phyloP scores from a whole-genome alignment of 2,888 invertebrate genomes.

The Brenthis daphne region DNA sequence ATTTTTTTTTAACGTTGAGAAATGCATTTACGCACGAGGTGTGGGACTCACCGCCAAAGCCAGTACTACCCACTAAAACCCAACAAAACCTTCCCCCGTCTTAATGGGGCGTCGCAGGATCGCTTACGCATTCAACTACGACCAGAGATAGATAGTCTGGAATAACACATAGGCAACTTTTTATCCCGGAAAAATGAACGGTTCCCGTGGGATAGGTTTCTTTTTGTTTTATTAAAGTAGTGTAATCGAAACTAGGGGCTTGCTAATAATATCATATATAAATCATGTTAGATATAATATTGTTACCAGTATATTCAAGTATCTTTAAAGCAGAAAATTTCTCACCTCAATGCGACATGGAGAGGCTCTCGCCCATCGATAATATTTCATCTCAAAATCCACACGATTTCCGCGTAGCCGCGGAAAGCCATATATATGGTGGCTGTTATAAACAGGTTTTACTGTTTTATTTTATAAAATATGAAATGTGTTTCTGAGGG shows the following conservation, averaged over 20 bases:
- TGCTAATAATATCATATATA: neutral
- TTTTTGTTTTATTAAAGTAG: no score
- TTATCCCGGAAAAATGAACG: no score
- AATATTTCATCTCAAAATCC: slow-evolving; percentile 27
- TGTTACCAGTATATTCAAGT: slow-evolving; percentile 9
- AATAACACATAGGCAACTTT: no score
- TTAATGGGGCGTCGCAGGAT: no score
- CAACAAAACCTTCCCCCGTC: no score
- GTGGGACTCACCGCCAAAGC: no score
- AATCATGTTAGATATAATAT: neutral
- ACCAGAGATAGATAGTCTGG: no score
- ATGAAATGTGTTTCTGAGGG: slow-evolving; percentile 1
- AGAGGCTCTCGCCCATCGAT: slow-evolving; percentile 24
- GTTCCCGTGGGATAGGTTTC: no score
- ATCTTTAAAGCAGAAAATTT: slow-evolving; percentile 13
- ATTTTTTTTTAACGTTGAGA: no score
- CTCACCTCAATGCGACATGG: slow-evolving; percentile 21
- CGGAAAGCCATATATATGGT: slow-evolving; percentile 21
- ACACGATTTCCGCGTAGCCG: slow-evolving; percentile 17
- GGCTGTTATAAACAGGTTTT: slow-evolving; percentile 15
- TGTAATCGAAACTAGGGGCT: neutral
- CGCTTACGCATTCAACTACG: no score
- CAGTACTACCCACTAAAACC: no score
- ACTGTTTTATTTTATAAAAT: slow-evolving; percentile 20
- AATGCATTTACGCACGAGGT: no score